Evolutionary conservation across 2,888 invertebrate genomes (phyloP).

Genomic region (Caenorhabditis sp.): DNA sequence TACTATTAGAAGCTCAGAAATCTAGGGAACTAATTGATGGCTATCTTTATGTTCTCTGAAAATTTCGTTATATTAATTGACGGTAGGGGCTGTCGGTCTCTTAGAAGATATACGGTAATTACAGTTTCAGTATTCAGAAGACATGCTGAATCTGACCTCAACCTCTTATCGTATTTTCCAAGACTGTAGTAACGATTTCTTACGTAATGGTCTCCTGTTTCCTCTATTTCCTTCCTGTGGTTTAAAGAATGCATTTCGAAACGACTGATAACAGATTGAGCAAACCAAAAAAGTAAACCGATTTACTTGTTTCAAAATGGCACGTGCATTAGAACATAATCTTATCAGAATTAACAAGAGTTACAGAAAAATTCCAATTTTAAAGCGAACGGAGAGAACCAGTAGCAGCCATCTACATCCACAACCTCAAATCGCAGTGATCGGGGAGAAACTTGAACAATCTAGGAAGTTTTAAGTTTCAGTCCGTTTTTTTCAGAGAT

Average conservation of each 20-base stretch:
- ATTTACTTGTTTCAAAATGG: not conserved
- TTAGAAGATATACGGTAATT: no score
- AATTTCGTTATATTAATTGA: no score
- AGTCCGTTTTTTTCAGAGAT: not conserved
- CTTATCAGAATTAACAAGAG: not conserved
- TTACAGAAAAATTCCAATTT: not conserved
- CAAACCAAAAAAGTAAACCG: not conserved
- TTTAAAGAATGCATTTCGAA: not conserved
- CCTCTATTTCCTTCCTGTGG: not conserved
- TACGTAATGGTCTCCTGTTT: not conserved
- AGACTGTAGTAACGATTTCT: not conserved
- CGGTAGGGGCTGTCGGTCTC: no score
- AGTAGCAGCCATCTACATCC: not conserved
- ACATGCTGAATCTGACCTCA: no score
- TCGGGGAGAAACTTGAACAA: not conserved
- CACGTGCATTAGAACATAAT: not conserved
- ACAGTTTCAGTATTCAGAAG: no score
- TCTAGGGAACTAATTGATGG: no score
- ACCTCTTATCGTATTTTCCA: not conserved
- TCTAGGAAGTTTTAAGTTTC: conserved; percentile 20
- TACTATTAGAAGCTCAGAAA: no score
- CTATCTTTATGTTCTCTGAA: no score
- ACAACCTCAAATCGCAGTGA: not conserved
- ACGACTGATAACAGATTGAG: conserved; percentile 1
- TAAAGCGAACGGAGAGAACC: conserved; percentile 3